Base-by-base conservation (phyloP, 2,797 vertebrate genomes). In the Enteromius mattozi region DNA sequence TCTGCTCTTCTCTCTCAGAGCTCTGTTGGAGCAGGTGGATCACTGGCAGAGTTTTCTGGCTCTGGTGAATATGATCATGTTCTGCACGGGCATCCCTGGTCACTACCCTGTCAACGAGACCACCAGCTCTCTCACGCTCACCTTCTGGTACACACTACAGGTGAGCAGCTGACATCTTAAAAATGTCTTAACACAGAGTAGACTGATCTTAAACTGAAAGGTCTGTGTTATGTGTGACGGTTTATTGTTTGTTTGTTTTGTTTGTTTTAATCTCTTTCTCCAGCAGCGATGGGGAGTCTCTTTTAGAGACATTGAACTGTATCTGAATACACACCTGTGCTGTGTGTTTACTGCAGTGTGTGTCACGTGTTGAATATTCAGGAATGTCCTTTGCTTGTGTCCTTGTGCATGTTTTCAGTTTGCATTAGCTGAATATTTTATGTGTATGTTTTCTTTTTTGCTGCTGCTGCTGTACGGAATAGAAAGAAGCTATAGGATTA, bases 61-160 rank as follows among this genome's bases (percentile, higher is more conserved):
- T 9, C 93, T 99, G 84, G 98, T 99, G 90, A 99, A 99, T 94
- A 99, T 99, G 98, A 98, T 99, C 92, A 99, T 99, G 98, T 99
- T 99, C 94, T 99, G 98, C 92, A 99, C 98, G 0, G 98, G 98
- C 81, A 98, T 99, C 89, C 98, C 98, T 0, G 98, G 98, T 66
- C 98, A 99, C 91, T 99, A 99, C 88, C 98, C 98, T 0, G 98
- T 99, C 92, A 99, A 99, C 0, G 98, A 99, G 94, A 99, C 98
- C 84, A 99, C 98, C 89, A 99, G 98, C 91, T 99, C 98, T 81
- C 96, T 99, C 91, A 99, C 98, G 0, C 96, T 99, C 83, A 99
- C 97, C 71, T 99, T 99, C 93, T 99, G 98, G 98, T 99, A 99
- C 90, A 98, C 98, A 0, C 92, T 99, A 79, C 98, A 99, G 94